Evolutionary conservation across 1,140 invertebrate species (phyloP), one percentile per base, ranked within the genome.

Genomic region (Oscheius sp.): DNA sequence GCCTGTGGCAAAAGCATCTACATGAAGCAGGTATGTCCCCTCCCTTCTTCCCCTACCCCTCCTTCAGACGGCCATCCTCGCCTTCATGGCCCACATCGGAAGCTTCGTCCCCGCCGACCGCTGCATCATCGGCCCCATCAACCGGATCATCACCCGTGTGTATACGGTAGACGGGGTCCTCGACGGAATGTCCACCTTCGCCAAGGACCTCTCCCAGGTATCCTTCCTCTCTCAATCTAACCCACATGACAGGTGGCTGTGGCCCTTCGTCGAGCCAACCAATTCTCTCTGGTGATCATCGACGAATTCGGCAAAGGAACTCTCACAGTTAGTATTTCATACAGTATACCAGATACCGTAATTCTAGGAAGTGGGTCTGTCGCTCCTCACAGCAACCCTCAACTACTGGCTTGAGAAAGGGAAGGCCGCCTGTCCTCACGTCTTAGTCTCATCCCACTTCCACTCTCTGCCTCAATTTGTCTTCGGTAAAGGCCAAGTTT

Each of bases 291-390:
- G 1, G 87, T 95, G 0, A 87, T 95, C 34, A 88, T 95, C 55
- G 94, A 96, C 86, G 93, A 95, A 86, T 94, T 95, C 87, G 93
- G 93, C 0, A 91, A 91, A 86, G 92, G 92, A 73, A 95, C 94
- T 13, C 87, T 90, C 2, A 89, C 90, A 78, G 87, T 88, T 79
- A 59, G 71, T 32, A 4, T 10, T 7, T 28, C 28, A 3, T 26
- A 29, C 26, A 23, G 49, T n/a, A 59, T 80, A 28, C 63, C 3
- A 71, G 20, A 32, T 76, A 26, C 29, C 2, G 15, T 31, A 75
- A 32, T 64, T 67, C 52, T 70, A 82, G 80, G 81, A 83, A 74
- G 81, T 83, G 29, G 81, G 81, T 36, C 67, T 83, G 10, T 77
- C 81, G 26, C 67, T 83, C 20, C 62, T 83, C 3, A 73, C 82